Evolutionary conservation across 2,888 invertebrate species (phyloP), one percentile per base, ranked within the genome.

Genomic region (Corbicula japonica): DNA sequence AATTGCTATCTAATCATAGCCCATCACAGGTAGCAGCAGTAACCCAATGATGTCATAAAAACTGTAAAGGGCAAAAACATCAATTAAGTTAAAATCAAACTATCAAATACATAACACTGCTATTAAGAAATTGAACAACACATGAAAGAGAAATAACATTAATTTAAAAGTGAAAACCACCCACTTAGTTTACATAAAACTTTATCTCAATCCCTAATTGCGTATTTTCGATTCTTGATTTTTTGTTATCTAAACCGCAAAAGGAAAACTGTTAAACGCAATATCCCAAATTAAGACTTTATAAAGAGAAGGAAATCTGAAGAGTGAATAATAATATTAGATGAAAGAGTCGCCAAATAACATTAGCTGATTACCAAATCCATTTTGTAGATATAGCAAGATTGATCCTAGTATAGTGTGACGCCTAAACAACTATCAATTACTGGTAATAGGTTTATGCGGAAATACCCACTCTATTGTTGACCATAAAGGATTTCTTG

Each of bases 301-400:
- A 35, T 65, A 56, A 66, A 41, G 73, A 62, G 38, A 62, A 32
- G 62, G 41, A 62, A 71, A 62, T 71, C 71, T 23, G 62, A 54
- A 54, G 18, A 75, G 62, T 69, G 69, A 75, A 75, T 75, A 68
- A 75, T 52, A 48, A 35, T 15, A 8, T 56, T 54, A 77, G 77
- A 77, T 77, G 77, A 77, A 77, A 77, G 77, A 56, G 61, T 50
- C 48, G 46, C 44, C 66, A 70, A 76, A 76, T 76, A 46, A 63
- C 78, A 79, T 79, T 74, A 79, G 74, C 70, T 79, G 69, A 79
- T 74, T 79, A 79, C 69, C 34, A 63, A 65, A 79, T 60, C 70
- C 74, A 74, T 70, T 79, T 74, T 48, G 70, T 54, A 63, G 74
- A 79, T 79, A 79, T 74, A 65, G 58, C 21, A 12, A 46, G 60